Conservation (phyloP, 1,140 invertebrate species). For the Ceratina japonica region DNA sequence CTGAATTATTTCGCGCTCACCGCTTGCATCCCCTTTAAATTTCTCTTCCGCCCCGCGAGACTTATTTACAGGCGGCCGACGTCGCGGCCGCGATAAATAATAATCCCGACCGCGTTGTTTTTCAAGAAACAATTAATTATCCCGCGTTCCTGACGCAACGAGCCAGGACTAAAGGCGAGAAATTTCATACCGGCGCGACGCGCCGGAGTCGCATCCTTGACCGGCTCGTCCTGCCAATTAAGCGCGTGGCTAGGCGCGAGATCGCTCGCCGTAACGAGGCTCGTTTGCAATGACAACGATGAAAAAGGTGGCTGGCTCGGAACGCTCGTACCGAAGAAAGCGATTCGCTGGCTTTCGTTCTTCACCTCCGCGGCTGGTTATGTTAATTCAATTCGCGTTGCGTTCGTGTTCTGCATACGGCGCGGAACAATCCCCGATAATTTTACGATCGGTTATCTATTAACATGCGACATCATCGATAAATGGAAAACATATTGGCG, state of each 20-base stretch:
- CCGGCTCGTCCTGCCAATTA: conserved; percentile 68
- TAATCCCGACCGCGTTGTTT: not conserved
- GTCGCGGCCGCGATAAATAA: conserved; percentile 38
- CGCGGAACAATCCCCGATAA: too few relatives aligned
- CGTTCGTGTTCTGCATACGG: too few relatives aligned
- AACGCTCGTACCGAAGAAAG: conserved; percentile 14
- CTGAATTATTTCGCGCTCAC: conserved; percentile 27
- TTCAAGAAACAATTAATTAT: conserved; percentile 56
- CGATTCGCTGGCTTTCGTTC: conserved; percentile 52
- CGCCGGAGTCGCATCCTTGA: conserved; percentile 39
- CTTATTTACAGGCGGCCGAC: not conserved
- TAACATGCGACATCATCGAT: too few relatives aligned
- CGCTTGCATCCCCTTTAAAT: conserved; percentile 21
- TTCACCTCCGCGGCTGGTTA: conserved; percentile 45
- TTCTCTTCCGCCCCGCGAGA: not conserved
- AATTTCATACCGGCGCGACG: conserved; percentile 56
- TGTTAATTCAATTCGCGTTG: conserved; percentile 36
- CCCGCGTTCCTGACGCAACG: conserved; percentile 16
- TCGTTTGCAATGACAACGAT: conserved; percentile 51
- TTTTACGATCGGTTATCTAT: too few relatives aligned
- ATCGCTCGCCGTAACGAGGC: conserved; percentile 49
- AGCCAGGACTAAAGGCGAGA: conserved; percentile 62
- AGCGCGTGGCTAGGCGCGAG: conserved; percentile 48
- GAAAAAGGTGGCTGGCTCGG: conserved; percentile 21
- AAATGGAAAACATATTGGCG: not conserved